Base-by-base conservation (phyloP, 2,797 vertebrate species). In the Sebastes vulpes region DNA sequence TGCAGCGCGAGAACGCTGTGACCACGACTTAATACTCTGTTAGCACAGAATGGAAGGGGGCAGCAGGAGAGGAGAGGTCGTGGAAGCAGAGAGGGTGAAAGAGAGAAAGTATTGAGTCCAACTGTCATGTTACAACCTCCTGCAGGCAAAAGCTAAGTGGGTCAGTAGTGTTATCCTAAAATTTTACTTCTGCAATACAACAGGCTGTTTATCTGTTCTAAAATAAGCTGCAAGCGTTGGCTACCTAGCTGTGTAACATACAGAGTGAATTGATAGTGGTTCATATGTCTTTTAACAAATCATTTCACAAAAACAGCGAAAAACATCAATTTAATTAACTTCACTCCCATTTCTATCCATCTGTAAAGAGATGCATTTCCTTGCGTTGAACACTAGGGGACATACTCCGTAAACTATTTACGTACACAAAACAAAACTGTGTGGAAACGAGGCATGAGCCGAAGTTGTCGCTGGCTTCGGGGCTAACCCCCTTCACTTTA, bases 1-100 rank as follows among this genome's bases (percentile, higher is more conserved):
- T 35, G 60, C 72, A 38, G 75, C 31, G 3, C 14, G 32, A 67
- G 71, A 83, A 74, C 48, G 14, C 66, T 68, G 75, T 80, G 79
- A 78, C 86, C 80, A 79, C 58, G 61, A 82, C 14, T 79, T 79
- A 77, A 73, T 71, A 60, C 54, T 72, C 68, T 82, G 75, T 83
- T 69, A 63, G 72, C 38, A 23, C 18, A 60, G 56, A 82, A 56
- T 61, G 48, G 32, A 65, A 58, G 72, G 64, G 69, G 12, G 65
- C 16, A 70, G 35, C 2, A 25, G 53, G 48, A 63, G 56, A 53
- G 31, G 21, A 6, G 48, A 65, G 77, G 18, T 66, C 6, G 3
- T 25, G 21, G 25, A 60, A 65, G 42, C 10, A 35, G 32, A 66
- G 53, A 29, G 38, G 21, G 29, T 25, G 59, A 65, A 1, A 63